These are phyloP conservation scores for Agrotis segetum DNA, from an alignment of 2,888 invertebrate species.

Conservation along the genomic window DNA sequence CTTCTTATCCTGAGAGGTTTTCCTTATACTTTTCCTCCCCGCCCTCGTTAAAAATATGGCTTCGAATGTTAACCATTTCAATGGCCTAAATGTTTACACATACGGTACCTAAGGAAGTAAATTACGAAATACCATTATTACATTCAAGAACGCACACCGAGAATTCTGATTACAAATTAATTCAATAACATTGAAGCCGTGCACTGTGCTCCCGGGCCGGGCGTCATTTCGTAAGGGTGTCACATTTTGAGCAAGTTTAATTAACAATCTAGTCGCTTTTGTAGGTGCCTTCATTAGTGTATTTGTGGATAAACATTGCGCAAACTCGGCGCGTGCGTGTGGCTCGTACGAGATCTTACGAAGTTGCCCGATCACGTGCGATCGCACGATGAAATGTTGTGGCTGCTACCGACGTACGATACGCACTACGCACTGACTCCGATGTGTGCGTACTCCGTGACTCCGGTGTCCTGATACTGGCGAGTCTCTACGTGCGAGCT, in stretches of 20 bases:
- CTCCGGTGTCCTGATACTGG: conserved; percentile 81
- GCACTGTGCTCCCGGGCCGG: conserved; percentile 87
- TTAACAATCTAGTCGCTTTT: conserved; percentile 91
- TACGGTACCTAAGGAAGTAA: conserved; percentile 69
- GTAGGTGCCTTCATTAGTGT: conserved; percentile 91
- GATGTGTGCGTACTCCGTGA: conserved; percentile 71
- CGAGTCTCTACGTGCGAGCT: conserved; percentile 82
- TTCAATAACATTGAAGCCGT: conserved; percentile 89
- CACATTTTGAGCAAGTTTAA: conserved; percentile 91
- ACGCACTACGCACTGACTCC: conserved; percentile 56
- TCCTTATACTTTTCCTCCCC: conserved; percentile 14
- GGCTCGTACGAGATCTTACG: conserved; percentile 62
- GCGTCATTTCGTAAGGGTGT: conserved; percentile 90
- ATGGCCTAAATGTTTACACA: conserved; percentile 69
- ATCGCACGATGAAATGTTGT: conserved; percentile 69
- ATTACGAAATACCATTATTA: conserved; percentile 82
- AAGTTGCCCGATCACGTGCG: conserved; percentile 73
- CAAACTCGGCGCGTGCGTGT: conserved; percentile 84
- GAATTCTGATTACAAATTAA: conserved; percentile 90
- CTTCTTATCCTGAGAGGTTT: conserved; percentile 11
- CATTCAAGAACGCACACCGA: conserved; percentile 85
- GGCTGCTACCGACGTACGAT: conserved; percentile 63
- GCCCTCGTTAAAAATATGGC: conserved; percentile 19
- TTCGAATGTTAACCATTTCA: conserved; percentile 56
- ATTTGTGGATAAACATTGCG: conserved; percentile 90